Conservation (phyloP, 2,888 invertebrate species). For the Diachrysia chrysitis region DNA sequence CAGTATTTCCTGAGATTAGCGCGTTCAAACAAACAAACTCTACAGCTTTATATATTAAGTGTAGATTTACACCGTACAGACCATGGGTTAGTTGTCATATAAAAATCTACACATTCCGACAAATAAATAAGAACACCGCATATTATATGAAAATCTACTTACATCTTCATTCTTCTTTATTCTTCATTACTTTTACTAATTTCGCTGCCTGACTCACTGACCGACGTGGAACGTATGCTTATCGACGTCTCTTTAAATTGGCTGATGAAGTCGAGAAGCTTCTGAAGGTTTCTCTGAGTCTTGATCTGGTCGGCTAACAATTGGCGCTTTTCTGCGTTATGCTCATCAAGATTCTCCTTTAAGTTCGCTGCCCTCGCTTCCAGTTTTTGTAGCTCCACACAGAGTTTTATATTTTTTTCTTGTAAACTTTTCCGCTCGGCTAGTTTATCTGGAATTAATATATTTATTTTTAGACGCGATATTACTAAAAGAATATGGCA, state of each 20-base stretch:
- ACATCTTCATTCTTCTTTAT: slow-evolving; percentile 77
- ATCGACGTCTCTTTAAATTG: slow-evolving; percentile 85
- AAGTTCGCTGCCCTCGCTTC: slow-evolving; percentile 82
- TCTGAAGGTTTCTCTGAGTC: slow-evolving; percentile 85
- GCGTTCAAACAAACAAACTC: no score
- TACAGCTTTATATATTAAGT: no score
- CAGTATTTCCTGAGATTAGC: no score
- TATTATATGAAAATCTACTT: slow-evolving; percentile 44
- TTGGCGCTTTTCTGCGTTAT: slow-evolving; percentile 84
- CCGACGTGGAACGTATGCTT: slow-evolving; percentile 79
- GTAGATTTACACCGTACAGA: no score
- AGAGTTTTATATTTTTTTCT: slow-evolving; percentile 84
- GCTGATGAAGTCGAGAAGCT: slow-evolving; percentile 85
- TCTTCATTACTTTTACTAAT: slow-evolving; percentile 84
- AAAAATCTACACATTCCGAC: no score
- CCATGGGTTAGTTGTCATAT: no score
- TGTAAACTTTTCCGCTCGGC: slow-evolving; percentile 82
- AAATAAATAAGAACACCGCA: no score
- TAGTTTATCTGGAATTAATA: slow-evolving; percentile 78
- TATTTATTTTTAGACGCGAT: background rate
- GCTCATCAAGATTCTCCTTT: slow-evolving; percentile 84
- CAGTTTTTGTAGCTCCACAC: slow-evolving; percentile 82
- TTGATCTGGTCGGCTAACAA: slow-evolving; percentile 84
- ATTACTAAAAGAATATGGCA: no score
- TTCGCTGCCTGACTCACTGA: slow-evolving; percentile 83